Evolutionary conservation across 2,888 invertebrate genomes (phyloP).

Genomic region (Bembecia ichneumoniformis): DNA sequence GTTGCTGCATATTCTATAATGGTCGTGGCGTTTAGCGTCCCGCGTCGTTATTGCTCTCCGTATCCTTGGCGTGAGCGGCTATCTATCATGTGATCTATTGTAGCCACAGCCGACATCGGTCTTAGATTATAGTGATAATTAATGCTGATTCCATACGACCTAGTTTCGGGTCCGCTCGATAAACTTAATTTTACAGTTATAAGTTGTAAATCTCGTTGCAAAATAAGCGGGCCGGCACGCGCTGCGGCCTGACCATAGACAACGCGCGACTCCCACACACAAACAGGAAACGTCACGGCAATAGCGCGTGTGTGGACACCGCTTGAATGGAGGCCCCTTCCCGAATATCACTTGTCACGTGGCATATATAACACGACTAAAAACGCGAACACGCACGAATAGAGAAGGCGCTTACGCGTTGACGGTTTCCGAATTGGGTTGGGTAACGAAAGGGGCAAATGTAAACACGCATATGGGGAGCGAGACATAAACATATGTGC

Average conservation of each 20-base stretch:
- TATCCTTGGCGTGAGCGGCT: slow-evolving; percentile 63
- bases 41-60: slow-evolving; percentile 37
- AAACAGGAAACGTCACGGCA: slow-evolving; percentile 19
- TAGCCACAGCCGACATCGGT: slow-evolving; percentile 62
- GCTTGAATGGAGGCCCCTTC: slow-evolving; percentile 43
- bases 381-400: slow-evolving; percentile 7
- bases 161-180: slow-evolving; percentile 65
- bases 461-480: slow-evolving; percentile 42
- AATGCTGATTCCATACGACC: slow-evolving; percentile 73
- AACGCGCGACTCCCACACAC: slow-evolving; percentile 56
- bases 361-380: slow-evolving; percentile 36
- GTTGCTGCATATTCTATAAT: slow-evolving; percentile 39
- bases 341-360: slow-evolving; percentile 38
- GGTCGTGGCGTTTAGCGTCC: slow-evolving; percentile 37
- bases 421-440: slow-evolving; percentile 17
- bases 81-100: slow-evolving; percentile 72
- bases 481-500: slow-evolving; percentile 50
- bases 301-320: slow-evolving; percentile 10
- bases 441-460: slow-evolving; percentile 26
- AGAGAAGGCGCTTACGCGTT: slow-evolving; percentile 9
- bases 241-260: slow-evolving; percentile 62
- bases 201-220: slow-evolving; percentile 69
- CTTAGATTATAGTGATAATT: slow-evolving; percentile 70
- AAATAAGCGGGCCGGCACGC: slow-evolving; percentile 59
- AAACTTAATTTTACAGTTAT: slow-evolving; percentile 70